Evolutionary conservation across 1,140 invertebrate species (phyloP).

Genomic region (Drosophila carrolli): DNA sequence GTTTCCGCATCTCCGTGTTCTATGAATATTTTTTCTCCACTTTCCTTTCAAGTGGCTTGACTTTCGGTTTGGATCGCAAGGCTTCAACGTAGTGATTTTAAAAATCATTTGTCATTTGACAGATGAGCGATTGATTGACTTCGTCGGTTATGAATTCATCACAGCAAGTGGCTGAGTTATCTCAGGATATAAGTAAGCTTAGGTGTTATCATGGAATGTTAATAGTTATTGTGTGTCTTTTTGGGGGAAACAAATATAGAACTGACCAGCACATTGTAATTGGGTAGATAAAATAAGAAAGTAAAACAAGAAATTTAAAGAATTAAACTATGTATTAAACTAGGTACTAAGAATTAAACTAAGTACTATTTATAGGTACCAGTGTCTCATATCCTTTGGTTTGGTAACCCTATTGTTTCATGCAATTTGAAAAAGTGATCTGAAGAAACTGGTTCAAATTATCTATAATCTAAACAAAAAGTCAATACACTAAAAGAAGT

Average conservation of each 20-base stretch:
- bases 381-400: neutral
- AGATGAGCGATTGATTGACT: constrained; percentile 82
- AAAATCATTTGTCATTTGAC: constrained; percentile 80
- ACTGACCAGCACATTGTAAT: too few species aligned
- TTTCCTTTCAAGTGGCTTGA: constrained; percentile 26
- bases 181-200: neutral
- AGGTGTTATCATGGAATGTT: neutral
- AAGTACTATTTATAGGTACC: too few species aligned
- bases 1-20: constrained; percentile 74
- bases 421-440: too few species aligned
- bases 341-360: too few species aligned
- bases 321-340: too few species aligned
- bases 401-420: too few species aligned
- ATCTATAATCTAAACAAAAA: too few species aligned
- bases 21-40: constrained; percentile 38
- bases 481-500: too few species aligned
- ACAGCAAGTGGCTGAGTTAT: neutral
- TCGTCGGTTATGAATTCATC: constrained; percentile 51
- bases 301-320: neutral
- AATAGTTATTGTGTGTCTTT: neutral
- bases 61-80: constrained; percentile 25
- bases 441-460: too few species aligned
- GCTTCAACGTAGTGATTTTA: constrained; percentile 70
- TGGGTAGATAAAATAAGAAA: too few species aligned
- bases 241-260: neutral